Base-by-base conservation (phyloP, 2,888 invertebrate genomes). In the Polyploca ridens region DNA sequence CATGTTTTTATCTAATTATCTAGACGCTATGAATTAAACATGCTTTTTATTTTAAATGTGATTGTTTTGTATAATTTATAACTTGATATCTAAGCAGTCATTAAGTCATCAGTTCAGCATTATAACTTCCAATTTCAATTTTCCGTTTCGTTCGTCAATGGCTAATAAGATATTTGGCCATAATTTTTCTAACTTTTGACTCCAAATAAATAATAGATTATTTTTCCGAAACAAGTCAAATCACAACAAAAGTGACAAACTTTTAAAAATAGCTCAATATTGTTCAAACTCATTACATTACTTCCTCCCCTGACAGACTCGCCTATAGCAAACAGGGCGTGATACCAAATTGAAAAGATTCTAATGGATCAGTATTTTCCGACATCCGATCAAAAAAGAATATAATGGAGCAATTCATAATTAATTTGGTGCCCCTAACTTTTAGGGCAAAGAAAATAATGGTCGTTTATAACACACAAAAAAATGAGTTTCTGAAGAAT, bases 301-400 rank as follows among this genome's bases (percentile, higher is more conserved):
- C 74, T 74, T 62, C 69, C 70, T 70, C 69, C 66, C 64, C 68
- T n/a, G 58, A 64, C 63, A 65, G 64, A 57, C 64, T 60, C 54
- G 64, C 63, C 58, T 38, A 41, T 19, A n/a, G 41, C 61, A 64
- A 62, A 58, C 61, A 66, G 33, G 58, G 59, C 35, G 59, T 59
- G 64, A 60, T 54, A 64, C 33, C 54, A 64, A 82, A 84, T 84
- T 84, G 79, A 75, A 82, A 80, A 81, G 76, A 74, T 73, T 68
- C 76, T 84, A 83, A 84, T 83, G 82, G 83, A 83, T 82, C 75
- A 78, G 70, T 73, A 77, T 83, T 78, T 81, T 80, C 71, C 74
- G 77, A 71, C 63, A 71, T 76, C 71, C 70, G 79, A 82, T 79
- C 78, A 77, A 78, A 80, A 80, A 81, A 78, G 69, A 72, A 71